phyloP scores from a whole-genome alignment of 1,140 invertebrate genomes.

The Drosophila hydei region DNA sequence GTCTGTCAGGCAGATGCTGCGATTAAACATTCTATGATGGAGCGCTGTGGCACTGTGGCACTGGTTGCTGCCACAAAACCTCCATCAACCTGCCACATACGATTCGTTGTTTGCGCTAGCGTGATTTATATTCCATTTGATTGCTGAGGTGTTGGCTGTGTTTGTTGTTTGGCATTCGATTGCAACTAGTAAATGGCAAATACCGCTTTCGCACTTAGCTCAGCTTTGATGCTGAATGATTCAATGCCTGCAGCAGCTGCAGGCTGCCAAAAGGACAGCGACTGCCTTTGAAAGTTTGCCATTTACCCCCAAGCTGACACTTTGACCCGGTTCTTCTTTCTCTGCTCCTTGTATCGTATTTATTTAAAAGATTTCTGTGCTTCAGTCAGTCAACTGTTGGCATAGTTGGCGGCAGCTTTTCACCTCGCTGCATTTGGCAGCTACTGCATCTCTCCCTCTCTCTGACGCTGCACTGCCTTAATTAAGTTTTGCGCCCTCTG shows the following conservation, averaged over 20 bases:
- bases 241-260: constrained; percentile 31
- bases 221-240: constrained; percentile 72
- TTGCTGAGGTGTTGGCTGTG: constrained; percentile 34
- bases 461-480: constrained; percentile 54
- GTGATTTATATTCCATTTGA: constrained; percentile 62
- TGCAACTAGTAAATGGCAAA: constrained; percentile 58
- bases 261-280: constrained; percentile 21
- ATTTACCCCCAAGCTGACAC: neutral
- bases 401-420: constrained; percentile 25
- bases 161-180: constrained; percentile 45
- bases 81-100: neutral
- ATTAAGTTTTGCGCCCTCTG: constrained; percentile 64
- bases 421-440: constrained; percentile 35
- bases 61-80: neutral
- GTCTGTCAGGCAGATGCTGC: constrained; percentile 1
- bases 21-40: constrained; percentile 29
- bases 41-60: constrained; percentile 2
- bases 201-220: constrained; percentile 61
- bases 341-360: constrained; percentile 9
- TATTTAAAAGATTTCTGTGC: constrained; percentile 43
- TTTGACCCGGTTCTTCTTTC: neutral
- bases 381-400: constrained; percentile 18
- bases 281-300: neutral
- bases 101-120: constrained; percentile 28
- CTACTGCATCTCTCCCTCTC: neutral